These are phyloP conservation scores for Rhinopomastus cyanomelas DNA, from an alignment of 2,113 vertebrate genomes.

Conservation along the genomic window DNA sequence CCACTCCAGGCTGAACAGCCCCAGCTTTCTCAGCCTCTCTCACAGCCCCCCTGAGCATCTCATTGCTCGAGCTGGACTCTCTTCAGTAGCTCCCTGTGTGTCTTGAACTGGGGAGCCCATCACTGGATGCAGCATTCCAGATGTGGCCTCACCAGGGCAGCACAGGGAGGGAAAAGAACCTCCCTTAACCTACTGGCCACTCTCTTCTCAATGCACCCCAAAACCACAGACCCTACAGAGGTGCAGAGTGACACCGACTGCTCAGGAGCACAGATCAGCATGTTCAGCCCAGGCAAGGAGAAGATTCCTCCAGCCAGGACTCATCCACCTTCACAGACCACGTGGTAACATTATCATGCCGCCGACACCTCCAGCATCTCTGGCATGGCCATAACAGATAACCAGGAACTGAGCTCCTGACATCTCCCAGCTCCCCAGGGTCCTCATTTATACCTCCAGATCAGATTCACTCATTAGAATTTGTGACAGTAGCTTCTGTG, in stretches of 20 bases:
- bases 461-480: neutral
- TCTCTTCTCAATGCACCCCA: no score
- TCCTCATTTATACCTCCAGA: neutral
- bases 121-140: no score
- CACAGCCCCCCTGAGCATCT: no score
- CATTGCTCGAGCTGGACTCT: no score
- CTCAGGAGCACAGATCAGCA: accelerated
- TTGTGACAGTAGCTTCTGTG: neutral
- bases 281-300: neutral
- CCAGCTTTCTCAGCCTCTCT: no score
- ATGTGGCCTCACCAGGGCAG: no score
- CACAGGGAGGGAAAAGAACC: no score
- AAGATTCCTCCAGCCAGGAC: neutral
- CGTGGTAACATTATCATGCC: accelerated
- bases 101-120: no score
- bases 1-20: no score
- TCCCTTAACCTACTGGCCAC: no score
- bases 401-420: neutral
- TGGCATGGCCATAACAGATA: accelerated
- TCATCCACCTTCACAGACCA: neutral
- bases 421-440: neutral
- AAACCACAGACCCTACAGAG: neutral
- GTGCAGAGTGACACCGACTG: accelerated
- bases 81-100: no score
- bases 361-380: neutral